A percentile compares a stretch with the other conserved stretches of the same genome.
Conservation (phyloP, 2,113 vertebrate species). For the Canis aureus region DNA sequence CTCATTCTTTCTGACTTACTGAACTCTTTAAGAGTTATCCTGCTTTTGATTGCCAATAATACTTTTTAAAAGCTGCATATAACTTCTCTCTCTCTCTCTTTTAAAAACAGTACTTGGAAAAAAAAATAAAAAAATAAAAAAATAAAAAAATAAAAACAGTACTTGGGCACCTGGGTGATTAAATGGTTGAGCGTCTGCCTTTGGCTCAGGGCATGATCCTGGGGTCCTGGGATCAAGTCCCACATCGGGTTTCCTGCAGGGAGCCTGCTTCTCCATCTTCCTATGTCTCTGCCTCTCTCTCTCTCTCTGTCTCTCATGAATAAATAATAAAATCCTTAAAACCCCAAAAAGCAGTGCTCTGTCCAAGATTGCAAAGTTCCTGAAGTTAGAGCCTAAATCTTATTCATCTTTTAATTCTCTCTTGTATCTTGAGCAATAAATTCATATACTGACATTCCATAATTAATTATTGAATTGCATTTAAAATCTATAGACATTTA, state of each 20-base stretch:
- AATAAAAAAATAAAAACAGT: neutral
- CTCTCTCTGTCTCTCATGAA: no score
- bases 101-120: neutral
- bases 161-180: no score
- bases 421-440: neutral
- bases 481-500: neutral
- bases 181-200: no score
- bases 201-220: no score
- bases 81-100: neutral
- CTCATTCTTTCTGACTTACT: neutral
- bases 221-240: no score
- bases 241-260: no score
- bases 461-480: slow-evolving; percentile 39
- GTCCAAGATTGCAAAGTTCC: slow-evolving; percentile 36
- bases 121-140: no score
- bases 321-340: no score
- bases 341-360: neutral
- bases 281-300: no score
- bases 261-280: no score
- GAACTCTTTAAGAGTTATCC: neutral
- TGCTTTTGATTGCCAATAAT: slow-evolving; percentile 33
- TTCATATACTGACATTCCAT: neutral
- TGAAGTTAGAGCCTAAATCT: neutral
- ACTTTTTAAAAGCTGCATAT: neutral
- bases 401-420: slow-evolving; percentile 16